Evolutionary conservation across 2,888 invertebrate genomes (phyloP).

Genomic region (Auanema sp.): DNA sequence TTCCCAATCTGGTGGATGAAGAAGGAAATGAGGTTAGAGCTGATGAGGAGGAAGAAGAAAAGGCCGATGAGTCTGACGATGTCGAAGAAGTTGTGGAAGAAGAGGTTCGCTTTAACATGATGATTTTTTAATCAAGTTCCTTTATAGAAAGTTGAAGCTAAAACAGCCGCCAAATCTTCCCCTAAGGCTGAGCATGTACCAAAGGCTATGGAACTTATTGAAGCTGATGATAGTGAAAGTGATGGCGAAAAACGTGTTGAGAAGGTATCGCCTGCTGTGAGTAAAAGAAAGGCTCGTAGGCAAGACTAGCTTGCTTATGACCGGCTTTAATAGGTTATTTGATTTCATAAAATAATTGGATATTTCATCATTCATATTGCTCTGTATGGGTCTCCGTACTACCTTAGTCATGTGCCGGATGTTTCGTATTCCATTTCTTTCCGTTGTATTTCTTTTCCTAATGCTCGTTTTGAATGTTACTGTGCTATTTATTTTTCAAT

Average conservation of each 20-base stretch:
- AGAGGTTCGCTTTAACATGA: background rate
- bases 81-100: constrained; percentile 15
- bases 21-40: constrained; percentile 53
- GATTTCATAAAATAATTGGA: too few relatives aligned
- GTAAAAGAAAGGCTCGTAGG: constrained; percentile 17
- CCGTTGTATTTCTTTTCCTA: background rate
- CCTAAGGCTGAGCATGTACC: too few relatives aligned
- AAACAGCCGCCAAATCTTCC: constrained; percentile 4
- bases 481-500: constrained; percentile 2
- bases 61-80: constrained; percentile 13
- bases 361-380: too few relatives aligned
- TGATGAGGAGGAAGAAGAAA: constrained; percentile 9
- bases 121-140: background rate
- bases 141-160: constrained; percentile 6
- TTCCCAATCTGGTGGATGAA: constrained; percentile 45
- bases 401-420: too few relatives aligned
- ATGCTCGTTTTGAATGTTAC: constrained; percentile 5
- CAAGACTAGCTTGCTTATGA: constrained; percentile 13
- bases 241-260: too few relatives aligned
- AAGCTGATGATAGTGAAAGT: too few relatives aligned
- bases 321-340: too few relatives aligned
- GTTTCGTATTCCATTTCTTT: too few relatives aligned
- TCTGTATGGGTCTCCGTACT: too few relatives aligned
- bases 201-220: too few relatives aligned
- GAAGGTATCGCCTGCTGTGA: constrained; percentile 2